These are phyloP conservation scores for Megalops cyprinoides DNA, from an alignment of 2,797 vertebrate genomes.

Conservation along the genomic window DNA sequence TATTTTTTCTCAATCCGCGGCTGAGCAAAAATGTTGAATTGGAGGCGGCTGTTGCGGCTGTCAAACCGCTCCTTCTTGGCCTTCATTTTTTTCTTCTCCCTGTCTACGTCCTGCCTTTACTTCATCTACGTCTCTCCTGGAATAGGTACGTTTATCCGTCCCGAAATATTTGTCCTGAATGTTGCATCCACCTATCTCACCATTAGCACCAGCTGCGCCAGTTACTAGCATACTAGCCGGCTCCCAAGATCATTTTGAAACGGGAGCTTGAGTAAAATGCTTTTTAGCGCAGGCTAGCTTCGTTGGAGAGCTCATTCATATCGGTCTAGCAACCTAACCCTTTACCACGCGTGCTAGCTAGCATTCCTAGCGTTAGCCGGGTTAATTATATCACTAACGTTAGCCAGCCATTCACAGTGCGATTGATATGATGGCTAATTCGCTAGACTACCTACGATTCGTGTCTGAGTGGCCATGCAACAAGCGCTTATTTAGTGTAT, in stretches of 20 bases:
- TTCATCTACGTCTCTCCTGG: slow-evolving; percentile 95
- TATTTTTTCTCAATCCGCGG: slow-evolving; percentile 52
- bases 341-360: no score
- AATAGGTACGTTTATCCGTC: slow-evolving; percentile 74
- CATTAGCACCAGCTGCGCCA: background rate
- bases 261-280: background rate
- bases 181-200: background rate
- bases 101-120: slow-evolving; percentile 92
- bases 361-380: no score
- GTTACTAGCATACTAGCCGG: background rate
- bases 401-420: no score
- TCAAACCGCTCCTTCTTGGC: slow-evolving; percentile 91
- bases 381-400: no score
- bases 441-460: no score
- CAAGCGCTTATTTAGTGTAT: no score
- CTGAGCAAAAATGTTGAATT: slow-evolving; percentile 80
- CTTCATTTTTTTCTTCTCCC: slow-evolving; percentile 93
- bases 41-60: slow-evolving; percentile 84
- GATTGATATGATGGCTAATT: no score
- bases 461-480: no score
- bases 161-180: background rate
- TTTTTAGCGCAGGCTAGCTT: background rate
- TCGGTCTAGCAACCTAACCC: no score
- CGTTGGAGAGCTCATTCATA: background rate
- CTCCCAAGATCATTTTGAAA: background rate